Conservation (phyloP, 23 tunicate species). For the Trididemnum clinides region DNA sequence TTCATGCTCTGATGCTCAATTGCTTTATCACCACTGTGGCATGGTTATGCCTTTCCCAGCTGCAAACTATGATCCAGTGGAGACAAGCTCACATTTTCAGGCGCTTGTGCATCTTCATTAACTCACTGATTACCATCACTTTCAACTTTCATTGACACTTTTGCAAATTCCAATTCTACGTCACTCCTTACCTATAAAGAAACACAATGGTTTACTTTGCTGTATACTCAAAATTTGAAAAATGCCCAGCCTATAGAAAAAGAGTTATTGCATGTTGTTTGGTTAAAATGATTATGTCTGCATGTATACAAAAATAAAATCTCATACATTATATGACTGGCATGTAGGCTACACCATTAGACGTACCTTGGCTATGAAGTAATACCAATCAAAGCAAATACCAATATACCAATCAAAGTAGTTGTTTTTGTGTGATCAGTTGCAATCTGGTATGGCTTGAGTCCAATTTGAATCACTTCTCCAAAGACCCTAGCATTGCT, state of each 20-base stretch:
- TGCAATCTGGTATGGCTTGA: not conserved
- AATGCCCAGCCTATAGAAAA: no score
- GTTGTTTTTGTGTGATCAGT: not conserved
- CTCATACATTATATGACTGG: no score
- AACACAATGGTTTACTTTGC: not conserved
- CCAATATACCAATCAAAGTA: not conserved
- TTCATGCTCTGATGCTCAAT: not conserved
- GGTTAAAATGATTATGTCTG: no score
- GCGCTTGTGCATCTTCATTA: not conserved
- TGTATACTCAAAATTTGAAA: no score
- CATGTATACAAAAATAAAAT: no score
- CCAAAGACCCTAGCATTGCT: not conserved
- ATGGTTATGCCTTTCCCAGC: not conserved
- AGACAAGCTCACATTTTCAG: not conserved
- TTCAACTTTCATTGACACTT: not conserved
- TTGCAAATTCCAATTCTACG: not conserved
- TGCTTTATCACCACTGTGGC: not conserved
- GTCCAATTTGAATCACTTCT: not conserved
- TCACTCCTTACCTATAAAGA: not conserved
- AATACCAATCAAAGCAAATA: no score
- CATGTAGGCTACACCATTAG: not conserved
- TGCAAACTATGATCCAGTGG: not conserved
- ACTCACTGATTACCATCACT: not conserved
- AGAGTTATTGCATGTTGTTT: no score
- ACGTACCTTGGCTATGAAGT: no score